Evolutionary conservation across 2,888 invertebrate species (phyloP), one percentile per base, ranked within the genome.

Genomic region (Cecidostiba fungosa): DNA sequence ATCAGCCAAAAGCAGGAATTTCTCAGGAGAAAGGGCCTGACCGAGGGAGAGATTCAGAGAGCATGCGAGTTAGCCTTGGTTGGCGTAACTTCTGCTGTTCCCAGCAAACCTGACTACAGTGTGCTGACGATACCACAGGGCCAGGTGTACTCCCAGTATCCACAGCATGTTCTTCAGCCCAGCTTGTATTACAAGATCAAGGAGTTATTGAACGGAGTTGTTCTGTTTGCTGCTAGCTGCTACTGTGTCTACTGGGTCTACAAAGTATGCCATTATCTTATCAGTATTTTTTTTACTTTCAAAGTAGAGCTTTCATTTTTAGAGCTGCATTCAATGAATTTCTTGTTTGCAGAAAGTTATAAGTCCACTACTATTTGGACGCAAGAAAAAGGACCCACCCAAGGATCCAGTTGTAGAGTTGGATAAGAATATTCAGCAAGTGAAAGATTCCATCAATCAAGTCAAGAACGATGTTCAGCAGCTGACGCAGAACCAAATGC

Each of bases 241-340:
- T 98, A 97, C 94, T 96, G 96, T 69, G 94, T 97, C 84, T 97
- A 97, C 91, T 95, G 96, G 94, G 95, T 98, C 92, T 97, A 97
- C 93, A 96, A 97, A 96, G 98, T 97, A 92, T 90, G 90, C 88
- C 77, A 29, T 36, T 54, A 26, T 77, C 26, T 59, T 69, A 12
- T 59, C n/a, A n/a, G n/a, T 59, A 19, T 73, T 29, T 73, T n/a
- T 72, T 43, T n/a, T 78, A 1, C 50, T 70, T 70, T 14, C 26
- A n/a, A n/a, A n/a, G n/a, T 19, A 8, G 50, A 50, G 19, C 4
- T 4, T 50, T 50, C 50, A 19, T 50, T 50, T 50, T 50, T 50
- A 16, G 5, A 50, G 1, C 19, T 50, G 6, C 10, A 50, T 50
- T 50, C 19, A 50, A 50, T n/a, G 14, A 23, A 8, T 82, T 62